Base-by-base conservation (phyloP, 2,888 invertebrate genomes). In the Nemapogon koenigi region DNA sequence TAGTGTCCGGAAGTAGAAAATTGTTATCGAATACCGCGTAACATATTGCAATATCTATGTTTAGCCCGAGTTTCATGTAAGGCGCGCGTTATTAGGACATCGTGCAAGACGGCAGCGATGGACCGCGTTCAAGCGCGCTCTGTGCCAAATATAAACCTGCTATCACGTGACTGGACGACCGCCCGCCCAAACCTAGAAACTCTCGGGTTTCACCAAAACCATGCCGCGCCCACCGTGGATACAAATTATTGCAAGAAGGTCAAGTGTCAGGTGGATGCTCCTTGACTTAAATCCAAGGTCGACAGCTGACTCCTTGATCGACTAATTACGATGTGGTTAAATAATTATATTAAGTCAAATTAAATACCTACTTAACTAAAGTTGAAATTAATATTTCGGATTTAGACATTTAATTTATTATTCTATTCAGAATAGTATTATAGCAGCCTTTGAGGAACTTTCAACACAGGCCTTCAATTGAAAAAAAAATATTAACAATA, bases 181-280 rank as follows among this genome's bases (percentile, higher is more conserved):
- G 68, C 69, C 76, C 76, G 76, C 73, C 76, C 78, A 78, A 76
- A 78, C 73, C 65, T 67, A 78, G 76, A 75, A 75, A 76, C 71
- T 60, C 73, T 78, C 76, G 53, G 57, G 71, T 78, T 78, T 75
- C 76, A 76, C 54, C 64, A 61, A 62, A 59, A 47, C 52, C 56
- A 45, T 48, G 51, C 53, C 49, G 46, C n/a, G 15, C 13, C 16
- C 10, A 17, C 19, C n/a, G 7, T 31, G n/a, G 15, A 11, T 31
- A 15, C 16, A 11, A 8, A 19, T 33, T 16, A 33, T 16, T n/a
- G n/a, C n/a, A n/a, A 19, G 33, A 33, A 33, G 33, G 33, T 33
- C 33, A 33, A 33, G 33, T 33, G 33, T 33, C 33, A 19, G n/a
- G 18, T 18, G 13, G 16, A 33, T 33, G n/a, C 18, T 22, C 16